A percentile compares a stretch with the other conserved stretches of the same genome.
These are phyloP conservation scores for Azorinus chamasolen DNA, from an alignment of 2,888 invertebrate species.

Conservation along the genomic window DNA sequence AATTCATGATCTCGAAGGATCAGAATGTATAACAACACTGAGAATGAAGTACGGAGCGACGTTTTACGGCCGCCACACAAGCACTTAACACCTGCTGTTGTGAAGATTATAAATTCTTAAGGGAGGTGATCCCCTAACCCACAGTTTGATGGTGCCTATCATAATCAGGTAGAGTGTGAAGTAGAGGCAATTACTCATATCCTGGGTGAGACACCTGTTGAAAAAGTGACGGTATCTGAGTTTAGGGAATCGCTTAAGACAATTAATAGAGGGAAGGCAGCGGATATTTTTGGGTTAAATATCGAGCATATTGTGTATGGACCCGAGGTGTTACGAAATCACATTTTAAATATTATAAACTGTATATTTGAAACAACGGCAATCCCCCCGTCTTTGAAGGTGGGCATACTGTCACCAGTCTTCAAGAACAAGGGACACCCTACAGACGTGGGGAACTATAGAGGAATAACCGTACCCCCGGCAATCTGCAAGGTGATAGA, in stretches of 20 bases:
- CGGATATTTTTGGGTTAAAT: conserved; percentile 24
- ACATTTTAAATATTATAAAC: conserved; percentile 1
- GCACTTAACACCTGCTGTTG: too few species aligned
- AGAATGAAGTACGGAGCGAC: too few species aligned
- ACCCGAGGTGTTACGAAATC: background rate
- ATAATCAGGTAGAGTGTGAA: background rate
- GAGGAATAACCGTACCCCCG: conserved; percentile 23
- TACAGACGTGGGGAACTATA: conserved; percentile 5
- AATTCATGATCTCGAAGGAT: too few species aligned
- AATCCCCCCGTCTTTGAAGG: conserved; percentile 14
- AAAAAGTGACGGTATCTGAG: conserved; percentile 11
- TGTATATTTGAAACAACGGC: conserved; percentile 3
- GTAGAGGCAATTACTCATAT: background rate
- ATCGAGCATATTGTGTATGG: conserved; percentile 28
- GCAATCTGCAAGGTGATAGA: conserved; percentile 18
- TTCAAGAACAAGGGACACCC: conserved; percentile 22
- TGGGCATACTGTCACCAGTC: too few species aligned
- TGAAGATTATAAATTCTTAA: too few species aligned
- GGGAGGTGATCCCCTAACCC: too few species aligned
- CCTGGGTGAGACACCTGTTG: background rate
- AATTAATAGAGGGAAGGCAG: conserved; percentile 36
- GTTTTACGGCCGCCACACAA: too few species aligned
- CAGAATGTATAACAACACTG: too few species aligned
- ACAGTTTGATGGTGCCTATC: background rate
- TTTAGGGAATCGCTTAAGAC: conserved; percentile 12